Evolutionary conservation across 2,113 vertebrate species (phyloP), one percentile per base, ranked within the genome.

Genomic region (Phasianus colchicus): DNA sequence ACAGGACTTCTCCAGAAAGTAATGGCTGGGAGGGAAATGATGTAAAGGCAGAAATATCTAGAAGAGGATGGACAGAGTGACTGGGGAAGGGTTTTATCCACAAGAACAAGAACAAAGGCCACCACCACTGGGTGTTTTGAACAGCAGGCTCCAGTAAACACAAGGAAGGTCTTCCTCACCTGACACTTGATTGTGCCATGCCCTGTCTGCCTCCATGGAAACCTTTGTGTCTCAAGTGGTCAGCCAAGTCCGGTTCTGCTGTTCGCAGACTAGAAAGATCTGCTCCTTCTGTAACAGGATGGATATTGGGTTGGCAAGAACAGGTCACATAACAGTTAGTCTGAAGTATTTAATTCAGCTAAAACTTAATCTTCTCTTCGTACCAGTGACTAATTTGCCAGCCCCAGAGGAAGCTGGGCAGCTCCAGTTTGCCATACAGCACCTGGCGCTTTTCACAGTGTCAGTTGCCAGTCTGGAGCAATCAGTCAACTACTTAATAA

Each of bases 401-500:
- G 52, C 27, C 60, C 47, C 22, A 66, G 48, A 86, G 60, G 67
- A 91, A 86, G 32, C 3, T 45, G 9, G 18, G 61, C 83, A 89
- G 24, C 64, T 86, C 38, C 20, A 42, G 40, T 20, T 36, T 0
- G 4, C 27, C 58, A 67, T 82, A 82, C 52, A 92, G 47, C 95
- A 96, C 89, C 97, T 96, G 96, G 63, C 7, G 8, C 87, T 84
- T 96, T 82, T 27, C 32, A 58, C 19, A 0, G 13, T 86, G 83
- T 93, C 92, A 89, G 94, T 97, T 94, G 92, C 91, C 95, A 93
- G 92, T 92, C 90, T 90, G 78, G 84, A 95, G 95, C 95, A 97
- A 97, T 97, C 98, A 95, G 85, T 94, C 93, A 96, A 77, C 92
- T 96, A 86, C 96, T 97, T 96, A 96, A 94, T 77, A 94, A 96